Evolutionary conservation across 2,797 vertebrate genomes (phyloP).

Genomic region (Hyperoplus immaculatus): DNA sequence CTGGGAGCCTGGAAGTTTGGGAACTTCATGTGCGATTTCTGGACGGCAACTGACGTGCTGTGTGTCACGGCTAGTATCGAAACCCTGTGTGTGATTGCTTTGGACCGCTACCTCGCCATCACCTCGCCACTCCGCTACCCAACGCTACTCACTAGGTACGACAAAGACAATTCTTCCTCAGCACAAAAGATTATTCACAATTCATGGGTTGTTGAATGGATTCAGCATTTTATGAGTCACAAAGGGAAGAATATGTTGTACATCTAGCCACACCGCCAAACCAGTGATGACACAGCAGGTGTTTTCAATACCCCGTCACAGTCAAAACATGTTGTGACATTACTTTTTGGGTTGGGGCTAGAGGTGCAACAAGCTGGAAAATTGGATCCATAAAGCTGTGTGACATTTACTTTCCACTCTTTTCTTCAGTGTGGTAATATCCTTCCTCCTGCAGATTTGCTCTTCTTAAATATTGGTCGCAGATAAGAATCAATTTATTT

Average conservation of each 20-base stretch:
- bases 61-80: slow-evolving; percentile 98
- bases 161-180: neutral
- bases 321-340: neutral
- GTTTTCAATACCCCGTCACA: slow-evolving; percentile 11
- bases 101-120: slow-evolving; percentile 98
- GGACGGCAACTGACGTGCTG: slow-evolving; percentile 94
- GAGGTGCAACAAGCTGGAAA: slow-evolving; percentile 16
- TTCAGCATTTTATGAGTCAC: neutral
- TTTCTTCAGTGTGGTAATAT: slow-evolving; percentile 9
- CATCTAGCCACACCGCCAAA: neutral
- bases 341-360: neutral
- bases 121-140: slow-evolving; percentile 96
- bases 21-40: slow-evolving; percentile 94
- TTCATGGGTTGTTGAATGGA: neutral
- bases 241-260: neutral
- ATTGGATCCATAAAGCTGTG: neutral
- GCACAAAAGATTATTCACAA: neutral
- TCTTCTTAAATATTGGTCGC: neutral
- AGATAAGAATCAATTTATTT: slow-evolving; percentile 1
- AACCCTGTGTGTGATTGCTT: slow-evolving; percentile 95
- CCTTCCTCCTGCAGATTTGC: neutral
- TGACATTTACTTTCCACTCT: slow-evolving; percentile 16
- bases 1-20: slow-evolving; percentile 92
- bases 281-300: slow-evolving; percentile 16
- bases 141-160: slow-evolving; percentile 82